Evolutionary conservation across 2,113 vertebrate species (phyloP), one percentile per base, ranked within the genome.

Genomic region (Grallaria varia): DNA sequence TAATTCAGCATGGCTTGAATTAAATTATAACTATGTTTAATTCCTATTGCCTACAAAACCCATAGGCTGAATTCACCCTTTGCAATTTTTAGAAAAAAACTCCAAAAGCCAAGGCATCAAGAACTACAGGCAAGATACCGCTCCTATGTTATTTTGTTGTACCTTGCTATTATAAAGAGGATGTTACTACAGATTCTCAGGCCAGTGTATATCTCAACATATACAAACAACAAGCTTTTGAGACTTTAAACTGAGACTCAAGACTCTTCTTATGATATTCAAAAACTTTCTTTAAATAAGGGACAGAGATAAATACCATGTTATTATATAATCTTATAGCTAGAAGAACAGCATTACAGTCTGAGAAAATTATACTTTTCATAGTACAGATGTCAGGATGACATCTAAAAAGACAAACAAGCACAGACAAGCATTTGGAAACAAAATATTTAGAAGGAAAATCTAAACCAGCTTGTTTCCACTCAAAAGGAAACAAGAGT

Each of bases 381-480:
- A 76, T 52, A 78, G 73, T 37, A 64, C 49, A 68, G 62, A 71
- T 87, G 62, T 68, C 56, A 87, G 47, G 44, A 67, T 89, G 60
- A 84, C 44, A 87, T 62, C 31, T 82, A 82, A 78, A 71, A 90
- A 60, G 35, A 92, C 37, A 92, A 68, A 89, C 35, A 66, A 80
- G 8, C 28, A n/a, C 2, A 59, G 22, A 72, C 63, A 90, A 95
- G 60, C 44, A 87, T 64, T 87, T 90, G 64, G 73, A 95, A 97
- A 67, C 40, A 81, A 94, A 95, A 66, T 74, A 87, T 64, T 82
- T 84, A 24, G 60, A 91, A 91, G n/a, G 10, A 78, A 91, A 95
- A 92, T 28, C 14, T 52, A 84, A 92, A 72, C 25, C 53, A 82
- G 66, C n/a, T 82, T 87, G 18, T 76, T 94, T 85, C 31, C n/a